Base-by-base conservation (phyloP, 2,888 invertebrate genomes). In the Dynastes tityus region DNA sequence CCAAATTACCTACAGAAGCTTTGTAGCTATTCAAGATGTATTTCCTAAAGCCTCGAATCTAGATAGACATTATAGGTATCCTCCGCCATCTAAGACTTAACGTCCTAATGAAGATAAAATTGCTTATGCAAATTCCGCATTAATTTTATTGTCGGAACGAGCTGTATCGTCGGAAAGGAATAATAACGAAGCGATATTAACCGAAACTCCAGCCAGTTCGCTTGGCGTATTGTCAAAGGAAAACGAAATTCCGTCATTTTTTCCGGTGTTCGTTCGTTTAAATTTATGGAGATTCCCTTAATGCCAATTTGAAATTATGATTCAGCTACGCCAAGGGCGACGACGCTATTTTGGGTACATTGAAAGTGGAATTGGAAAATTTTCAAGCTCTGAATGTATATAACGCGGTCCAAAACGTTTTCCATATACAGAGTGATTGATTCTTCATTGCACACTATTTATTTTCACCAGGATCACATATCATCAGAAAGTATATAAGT, bases 191-290 rank as follows among this genome's bases (percentile, higher is more conserved):
- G 11, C 45, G 55, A 55, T n/a, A n/a, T 55, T 55, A n/a, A 16
- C 3, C 11, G 64, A n/a, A 64, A 64, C n/a, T 11, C 45, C 9
- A 45, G 11, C 45, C 9, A 45, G 45, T 8, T 37, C 45, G 45
- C 37, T 40, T 65, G n/a, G 37, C 65, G 37, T 65, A 40, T 40
- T 16, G 65, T 65, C 65, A 65, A 65, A 65, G 65, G 40, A 11
- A 45, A 45, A 45, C 45, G 45, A 65, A 65, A 40, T 65, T 32
- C 40, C 16, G 13, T 16, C n/a, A 37, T 65, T 65, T 65, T 65
- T n/a, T 65, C 16, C 37, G 40, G 8, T 37, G 65, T n/a, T 5
- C 55, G 55, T n/a, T 16, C 55, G 22, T 16, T 6, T 9, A 55
- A 55, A 55, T 55, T 55, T 55, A 55, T 55, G 55, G 16, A 55